Percentiles rank a stretch among this genome's conserved stretches.
Evolutionary conservation across 2,113 vertebrate genomes (phyloP).

Genomic region (Alosa alosa): DNA sequence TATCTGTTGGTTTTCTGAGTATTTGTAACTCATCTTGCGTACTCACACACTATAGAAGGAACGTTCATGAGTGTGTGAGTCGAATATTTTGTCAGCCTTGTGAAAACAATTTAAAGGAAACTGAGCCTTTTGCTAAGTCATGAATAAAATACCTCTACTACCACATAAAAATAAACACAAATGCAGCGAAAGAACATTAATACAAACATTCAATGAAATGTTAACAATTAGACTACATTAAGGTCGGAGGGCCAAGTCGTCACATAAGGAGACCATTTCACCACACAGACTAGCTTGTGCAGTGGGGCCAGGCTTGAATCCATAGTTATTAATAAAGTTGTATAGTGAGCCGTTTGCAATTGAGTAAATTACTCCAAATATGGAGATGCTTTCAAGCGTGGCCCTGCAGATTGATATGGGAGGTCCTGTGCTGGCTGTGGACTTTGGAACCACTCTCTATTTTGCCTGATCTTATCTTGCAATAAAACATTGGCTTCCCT

Average conservation of each 20-base stretch:
- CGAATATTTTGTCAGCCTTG: not conserved
- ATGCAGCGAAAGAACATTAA: not conserved
- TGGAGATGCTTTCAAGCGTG: conserved; percentile 31
- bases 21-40: not conserved
- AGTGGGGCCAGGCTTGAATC: not conserved
- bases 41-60: not conserved
- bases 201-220: conserved; percentile 10
- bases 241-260: not conserved
- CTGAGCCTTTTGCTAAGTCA: not conserved
- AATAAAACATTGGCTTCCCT: conserved; percentile 32
- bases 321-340: conserved; percentile 28
- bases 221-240: conserved; percentile 11
- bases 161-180: conserved; percentile 8
- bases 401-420: conserved; percentile 24
- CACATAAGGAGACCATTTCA: not conserved
- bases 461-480: conserved; percentile 31
- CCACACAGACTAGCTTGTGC: not conserved
- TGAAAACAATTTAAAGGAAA: not conserved
- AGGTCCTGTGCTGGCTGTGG: conserved; percentile 21
- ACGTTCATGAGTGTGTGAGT: not conserved
- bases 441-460: conserved; percentile 25
- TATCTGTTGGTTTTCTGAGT: not conserved
- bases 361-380: conserved; percentile 41
- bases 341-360: conserved; percentile 32
- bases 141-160: not conserved